A percentile compares a stretch with the other conserved stretches of the same genome.
These are phyloP conservation scores for Aradophagus sp. DNA, from an alignment of 1,140 invertebrate species.

Conservation along the genomic window DNA sequence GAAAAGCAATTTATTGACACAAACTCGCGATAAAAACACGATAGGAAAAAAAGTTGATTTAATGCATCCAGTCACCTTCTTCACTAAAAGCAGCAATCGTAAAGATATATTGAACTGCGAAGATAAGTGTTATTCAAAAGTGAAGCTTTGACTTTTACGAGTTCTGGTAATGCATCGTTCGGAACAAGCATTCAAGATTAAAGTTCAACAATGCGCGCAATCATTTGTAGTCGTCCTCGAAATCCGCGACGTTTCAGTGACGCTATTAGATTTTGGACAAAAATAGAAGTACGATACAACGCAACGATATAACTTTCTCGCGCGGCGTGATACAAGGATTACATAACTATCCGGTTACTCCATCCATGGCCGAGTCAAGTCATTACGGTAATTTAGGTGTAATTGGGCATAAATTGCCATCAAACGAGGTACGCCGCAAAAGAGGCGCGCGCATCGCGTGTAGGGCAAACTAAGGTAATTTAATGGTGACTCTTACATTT, in stretches of 20 bases:
- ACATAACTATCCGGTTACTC: slow-evolving; percentile 60
- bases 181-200: slow-evolving; percentile 21
- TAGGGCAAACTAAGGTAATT: slow-evolving; percentile 31
- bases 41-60: too few species aligned
- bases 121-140: slow-evolving; percentile 12
- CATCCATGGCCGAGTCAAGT: slow-evolving; percentile 59
- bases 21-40: too few species aligned
- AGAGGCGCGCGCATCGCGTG: slow-evolving; percentile 41
- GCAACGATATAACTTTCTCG: slow-evolving; percentile 48
- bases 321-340: slow-evolving; percentile 56
- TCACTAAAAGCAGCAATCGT: too few species aligned
- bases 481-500: slow-evolving; percentile 14
- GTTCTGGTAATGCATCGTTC: slow-evolving; percentile 18
- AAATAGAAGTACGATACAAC: slow-evolving; percentile 44
- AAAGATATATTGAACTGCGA: slow-evolving; percentile 1
- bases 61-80: too few species aligned
- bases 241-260: slow-evolving; percentile 33
- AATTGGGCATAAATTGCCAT: slow-evolving; percentile 65
- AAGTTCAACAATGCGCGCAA: slow-evolving; percentile 35
- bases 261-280: slow-evolving; percentile 47
- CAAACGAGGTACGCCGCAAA: slow-evolving; percentile 38
- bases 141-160: slow-evolving; percentile 17
- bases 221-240: slow-evolving; percentile 39
- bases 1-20: too few species aligned
- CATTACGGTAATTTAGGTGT: slow-evolving; percentile 65